Evolutionary conservation across 2,113 vertebrate species (phyloP), one percentile per base, ranked within the genome.

Genomic region (Pipra filicauda): DNA sequence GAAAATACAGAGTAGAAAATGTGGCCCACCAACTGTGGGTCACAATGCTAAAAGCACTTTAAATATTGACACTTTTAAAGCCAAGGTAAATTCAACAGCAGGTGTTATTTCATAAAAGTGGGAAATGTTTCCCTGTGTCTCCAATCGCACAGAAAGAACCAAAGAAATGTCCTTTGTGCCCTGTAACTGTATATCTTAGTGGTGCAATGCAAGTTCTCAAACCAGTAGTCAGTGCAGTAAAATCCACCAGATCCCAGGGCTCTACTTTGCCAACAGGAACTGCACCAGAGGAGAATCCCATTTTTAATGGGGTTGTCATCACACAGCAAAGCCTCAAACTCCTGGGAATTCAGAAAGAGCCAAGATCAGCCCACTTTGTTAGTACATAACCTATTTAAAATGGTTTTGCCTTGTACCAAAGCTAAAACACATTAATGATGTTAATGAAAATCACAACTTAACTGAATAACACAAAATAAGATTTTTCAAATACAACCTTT

Each of bases 71-170:
- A 79, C 23, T 61, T 76, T 13, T 61, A 87, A 72, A 87, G 74
- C 41, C 84, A 87, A 78, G 28, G 70, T 27, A 94, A 95, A 91
- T 88, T 41, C 70, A 88, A 73, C 72, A 92, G 62, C 73, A 85
- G 86, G 43, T 49, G 69, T 69, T 83, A 55, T 3, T 61, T 20
- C 44, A 67, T 27, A 17, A 12, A 89, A 89, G 61, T 0, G 2
- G 55, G 54, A 85, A 85, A 64, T 20, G 11, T 39, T 85, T 84
- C 48, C 46, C 43, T 11, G 2, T 3, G 23, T 24, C 46, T 83
- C n/a, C 27, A 46, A 48, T 3, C 17, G 33, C 35, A 65, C 54
- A 73, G 44, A 27, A 88, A 65, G 57, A 66, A 55, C 8, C 12
- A 67, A 41, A 78, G 37, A 30, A 26, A 15, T 33, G 39, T 72